Base-by-base conservation (phyloP, 1,140 invertebrate species). In the Trialeurodes vaporariorum region DNA sequence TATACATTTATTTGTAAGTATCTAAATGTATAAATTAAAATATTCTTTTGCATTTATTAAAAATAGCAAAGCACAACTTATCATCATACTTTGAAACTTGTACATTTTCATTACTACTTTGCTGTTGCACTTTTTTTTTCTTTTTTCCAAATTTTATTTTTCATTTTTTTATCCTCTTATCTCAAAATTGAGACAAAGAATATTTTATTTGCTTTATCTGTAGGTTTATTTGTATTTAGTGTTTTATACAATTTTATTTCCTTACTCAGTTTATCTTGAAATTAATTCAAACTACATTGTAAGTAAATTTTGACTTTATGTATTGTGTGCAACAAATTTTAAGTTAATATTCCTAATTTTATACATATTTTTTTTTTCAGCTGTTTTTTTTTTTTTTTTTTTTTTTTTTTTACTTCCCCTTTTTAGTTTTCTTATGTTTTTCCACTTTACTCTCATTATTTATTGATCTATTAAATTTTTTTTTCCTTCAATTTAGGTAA, bases 1-100 rank as follows among this genome's bases (percentile, higher is more conserved):
- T 49, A 49, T 49, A 49, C 34, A 49, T 49, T 49, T 49, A 49
- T 49, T 49, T 49, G 34, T 49, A 49, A 49, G 34, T 49, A 49
- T 49, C 17, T 49, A 49, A 49, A 49, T 49, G 34, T 49, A 49
- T 49, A 49, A 49, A 49, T 49, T 49, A 17, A 49, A 49, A 17
- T 49, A 49, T 49, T 49, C 34, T 49, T 49, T 49, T 49, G 34
- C 34, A 49, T 49, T 49, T 49, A 49, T 49, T 49, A 49, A 49
- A 49, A 49, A 49, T 49, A 49, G 34, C 34, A 49, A 49, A 49
- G 34, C 34, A 49, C 34, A 49, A 49, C 34, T 49, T 49, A 5
- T 49, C 34, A 49, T 49, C 17, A 9, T 49, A 49, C 17, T 49
- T 49, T 49, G 17, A 49, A 49, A 49, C 34, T 49, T 49, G 34